Evolutionary conservation across 2,113 vertebrate species (phyloP), one percentile per base, ranked within the genome.

Genomic region (Euleptes europaea): DNA sequence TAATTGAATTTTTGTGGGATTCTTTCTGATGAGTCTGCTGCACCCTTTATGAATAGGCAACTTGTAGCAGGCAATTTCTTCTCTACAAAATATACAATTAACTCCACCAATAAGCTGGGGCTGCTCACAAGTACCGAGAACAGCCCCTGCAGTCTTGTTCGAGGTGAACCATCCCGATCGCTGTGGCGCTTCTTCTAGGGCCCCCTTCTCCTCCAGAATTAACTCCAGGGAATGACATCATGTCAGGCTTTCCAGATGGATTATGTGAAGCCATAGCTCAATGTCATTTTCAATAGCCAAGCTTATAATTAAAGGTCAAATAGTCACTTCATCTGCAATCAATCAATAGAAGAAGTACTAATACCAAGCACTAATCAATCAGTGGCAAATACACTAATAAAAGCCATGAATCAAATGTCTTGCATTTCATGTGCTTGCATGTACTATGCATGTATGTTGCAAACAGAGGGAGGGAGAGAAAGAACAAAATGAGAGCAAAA

Each of bases 231-330:
- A 97, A 96, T 88, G 83, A 97, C 96, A 97, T 97, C 97, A 97
- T 94, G 96, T 97, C 96, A 96, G 96, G 96, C 93, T 96, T 96
- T 97, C 96, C 96, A 97, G 96, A 97, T 96, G 97, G 97, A 97
- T 97, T 96, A 96, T 94, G 95, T 96, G 96, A 92, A 96, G 95
- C 96, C 96, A 97, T 97, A 97, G 96, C 97, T 97, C 97, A 96
- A 96, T 97, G 96, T 96, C 96, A 97, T 97, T 96, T 96, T 96
- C 97, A 97, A 97, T 96, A 95, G 95, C 96, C 96, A 94, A 96
- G 93, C 95, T 97, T 96, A 97, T 98, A 98, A 99, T 98, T 98
- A 98, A 99, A 98, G 98, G 98, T 99, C 98, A 98, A 98, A 97
- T 96, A 97, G 97, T 98, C 98, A 98, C 98, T 98, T 98, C 97